These are phyloP conservation scores for Penaeus chinensis DNA, from an alignment of 1,140 invertebrate genomes.

Conservation along the genomic window DNA sequence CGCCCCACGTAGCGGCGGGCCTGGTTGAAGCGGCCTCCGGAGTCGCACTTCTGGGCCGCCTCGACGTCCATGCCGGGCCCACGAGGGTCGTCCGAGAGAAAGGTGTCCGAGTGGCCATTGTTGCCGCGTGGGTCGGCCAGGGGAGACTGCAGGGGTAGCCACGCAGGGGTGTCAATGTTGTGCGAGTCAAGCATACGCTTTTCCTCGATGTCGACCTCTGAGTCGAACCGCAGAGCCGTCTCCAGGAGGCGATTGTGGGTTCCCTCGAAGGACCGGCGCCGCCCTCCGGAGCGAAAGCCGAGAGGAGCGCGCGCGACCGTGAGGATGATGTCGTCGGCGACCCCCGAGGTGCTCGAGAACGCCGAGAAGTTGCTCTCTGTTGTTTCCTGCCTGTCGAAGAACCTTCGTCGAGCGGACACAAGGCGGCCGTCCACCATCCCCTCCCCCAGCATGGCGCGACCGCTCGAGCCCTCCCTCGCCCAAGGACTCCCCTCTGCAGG, in stretches of 20 bases:
- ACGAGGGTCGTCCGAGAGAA: background rate
- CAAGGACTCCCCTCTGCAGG: background rate
- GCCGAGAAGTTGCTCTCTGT: conserved; percentile 51
- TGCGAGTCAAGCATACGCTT: conserved; percentile 52
- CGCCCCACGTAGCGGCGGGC: conserved; percentile 44
- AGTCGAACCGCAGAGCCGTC: conserved; percentile 49
- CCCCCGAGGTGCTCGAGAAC: conserved; percentile 42
- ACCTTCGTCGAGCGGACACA: conserved; percentile 43
- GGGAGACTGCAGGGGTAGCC: conserved; percentile 37
- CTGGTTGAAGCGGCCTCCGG: conserved; percentile 25
- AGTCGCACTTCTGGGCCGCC: background rate
- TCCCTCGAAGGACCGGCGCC: conserved; percentile 36
- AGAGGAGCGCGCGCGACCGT: conserved; percentile 42
- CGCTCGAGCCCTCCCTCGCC: background rate
- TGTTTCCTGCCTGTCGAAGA: conserved; percentile 41
- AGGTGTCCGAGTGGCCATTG: conserved; percentile 36
- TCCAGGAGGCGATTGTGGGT: conserved; percentile 33
- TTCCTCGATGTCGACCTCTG: conserved; percentile 48
- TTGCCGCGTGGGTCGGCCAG: conserved; percentile 12
- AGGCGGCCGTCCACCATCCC: conserved; percentile 32
- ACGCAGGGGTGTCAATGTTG: conserved; percentile 45
- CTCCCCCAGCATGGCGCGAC: conserved; percentile 36
- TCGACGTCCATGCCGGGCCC: conserved; percentile 38
- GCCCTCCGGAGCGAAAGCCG: background rate
- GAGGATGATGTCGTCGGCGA: conserved; percentile 50